phyloP scores from a whole-genome alignment of 1,140 invertebrate species.

The Rhopalosiphum maidis region DNA sequence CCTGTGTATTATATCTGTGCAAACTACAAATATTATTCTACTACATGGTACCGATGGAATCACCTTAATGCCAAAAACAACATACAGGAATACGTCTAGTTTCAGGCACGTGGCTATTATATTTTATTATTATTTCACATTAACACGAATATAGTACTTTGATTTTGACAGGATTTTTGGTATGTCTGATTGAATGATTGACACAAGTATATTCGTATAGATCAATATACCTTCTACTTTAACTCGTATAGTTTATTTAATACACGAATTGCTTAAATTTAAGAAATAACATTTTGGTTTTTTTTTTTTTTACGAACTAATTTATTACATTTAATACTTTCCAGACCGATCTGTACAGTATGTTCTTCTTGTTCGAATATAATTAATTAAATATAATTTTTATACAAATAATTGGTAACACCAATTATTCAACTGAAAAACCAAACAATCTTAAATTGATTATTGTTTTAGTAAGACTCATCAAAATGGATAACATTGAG shows the following conservation, averaged over 20 bases:
- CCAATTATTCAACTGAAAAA: neutral
- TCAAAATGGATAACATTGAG: neutral
- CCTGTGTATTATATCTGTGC: neutral
- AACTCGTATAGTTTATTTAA: neutral
- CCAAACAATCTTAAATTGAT: neutral
- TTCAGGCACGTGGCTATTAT: neutral
- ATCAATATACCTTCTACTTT: neutral
- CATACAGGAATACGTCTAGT: neutral
- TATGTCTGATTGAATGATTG: neutral
- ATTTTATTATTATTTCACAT: neutral
- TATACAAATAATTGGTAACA: neutral
- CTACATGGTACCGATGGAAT: neutral
- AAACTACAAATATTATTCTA: neutral
- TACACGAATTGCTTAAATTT: neutral
- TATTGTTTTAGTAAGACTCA: neutral
- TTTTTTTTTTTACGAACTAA: neutral
- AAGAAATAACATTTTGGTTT: neutral
- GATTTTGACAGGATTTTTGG: neutral
- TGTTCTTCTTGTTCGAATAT: neutral
- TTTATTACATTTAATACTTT: neutral
- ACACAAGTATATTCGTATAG: neutral
- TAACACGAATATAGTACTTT: conserved; percentile 5
- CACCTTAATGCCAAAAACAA: conserved; percentile 12
- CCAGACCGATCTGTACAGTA: neutral
- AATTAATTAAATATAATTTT: too few relatives aligned